Conservation (phyloP, 2,888 invertebrate species). For the Lepidocyrtoides sp. region DNA sequence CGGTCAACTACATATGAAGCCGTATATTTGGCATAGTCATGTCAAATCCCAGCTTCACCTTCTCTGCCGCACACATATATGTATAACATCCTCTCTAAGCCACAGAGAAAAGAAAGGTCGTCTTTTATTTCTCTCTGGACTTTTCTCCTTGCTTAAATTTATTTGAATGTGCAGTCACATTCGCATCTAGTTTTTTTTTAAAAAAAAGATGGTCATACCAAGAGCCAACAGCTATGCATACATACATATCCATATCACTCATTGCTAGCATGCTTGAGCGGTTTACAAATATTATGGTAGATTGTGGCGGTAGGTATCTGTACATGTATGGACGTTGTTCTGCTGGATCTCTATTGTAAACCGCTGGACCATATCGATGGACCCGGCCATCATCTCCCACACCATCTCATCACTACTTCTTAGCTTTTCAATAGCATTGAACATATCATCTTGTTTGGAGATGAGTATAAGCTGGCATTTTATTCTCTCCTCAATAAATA, state of each 20-base stretch:
- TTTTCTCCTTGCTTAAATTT: slow-evolving; percentile 40
- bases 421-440: slow-evolving; percentile 44
- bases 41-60: slow-evolving; percentile 27
- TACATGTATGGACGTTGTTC: slow-evolving; percentile 24
- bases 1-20: no score
- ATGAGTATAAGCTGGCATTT: slow-evolving; percentile 9
- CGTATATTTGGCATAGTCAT: no score
- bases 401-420: slow-evolving; percentile 49
- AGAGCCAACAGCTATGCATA: not conserved
- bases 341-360: slow-evolving; percentile 61
- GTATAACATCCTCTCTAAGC: not conserved
- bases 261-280: slow-evolving; percentile 62
- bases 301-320: not conserved
- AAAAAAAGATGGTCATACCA: slow-evolving; percentile 31
- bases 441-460: slow-evolving; percentile 43
- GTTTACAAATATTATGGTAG: not conserved
- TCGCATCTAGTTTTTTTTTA: no score
- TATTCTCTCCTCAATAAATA: slow-evolving; percentile 56
- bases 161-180: slow-evolving; percentile 69
- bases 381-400: slow-evolving; percentile 50
- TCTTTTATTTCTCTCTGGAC: slow-evolving; percentile 37
- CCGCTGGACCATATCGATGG: slow-evolving; percentile 61
- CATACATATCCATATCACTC: not conserved
- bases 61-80: not conserved
- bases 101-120: slow-evolving; percentile 16